phyloP scores from a whole-genome alignment of 2,113 vertebrate species.

The Aptenodytes forsteri region DNA sequence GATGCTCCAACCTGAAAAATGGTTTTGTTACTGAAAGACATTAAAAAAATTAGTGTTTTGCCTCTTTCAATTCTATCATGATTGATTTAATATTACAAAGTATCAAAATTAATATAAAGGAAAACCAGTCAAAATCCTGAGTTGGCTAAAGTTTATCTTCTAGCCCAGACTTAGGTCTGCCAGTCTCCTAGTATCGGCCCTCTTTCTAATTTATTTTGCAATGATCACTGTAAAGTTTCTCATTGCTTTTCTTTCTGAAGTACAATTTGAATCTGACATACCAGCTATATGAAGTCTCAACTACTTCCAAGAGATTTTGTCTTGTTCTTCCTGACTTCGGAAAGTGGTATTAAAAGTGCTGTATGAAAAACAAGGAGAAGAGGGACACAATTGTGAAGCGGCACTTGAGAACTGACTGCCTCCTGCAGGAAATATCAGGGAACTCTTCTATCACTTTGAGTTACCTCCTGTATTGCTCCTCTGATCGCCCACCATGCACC shows the following conservation, averaged over 20 bases:
- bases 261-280: background rate
- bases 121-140: background rate
- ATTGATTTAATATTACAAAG: background rate
- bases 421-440: background rate
- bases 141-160: background rate
- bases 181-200: background rate
- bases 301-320: background rate
- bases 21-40: background rate
- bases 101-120: background rate
- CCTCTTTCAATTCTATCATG: background rate
- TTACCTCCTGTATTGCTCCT: background rate
- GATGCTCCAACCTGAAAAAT: background rate
- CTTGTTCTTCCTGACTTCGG: background rate
- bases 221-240: background rate
- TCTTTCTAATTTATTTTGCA: background rate
- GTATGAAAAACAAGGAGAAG: background rate
- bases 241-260: background rate
- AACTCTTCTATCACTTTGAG: background rate
- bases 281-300: background rate
- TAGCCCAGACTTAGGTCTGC: background rate
- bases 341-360: background rate
- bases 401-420: background rate
- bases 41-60: background rate
- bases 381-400: background rate
- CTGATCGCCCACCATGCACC: fast-evolving